Conservation (phyloP, 2,797 vertebrate species). For the Oophaga sylvatica region DNA sequence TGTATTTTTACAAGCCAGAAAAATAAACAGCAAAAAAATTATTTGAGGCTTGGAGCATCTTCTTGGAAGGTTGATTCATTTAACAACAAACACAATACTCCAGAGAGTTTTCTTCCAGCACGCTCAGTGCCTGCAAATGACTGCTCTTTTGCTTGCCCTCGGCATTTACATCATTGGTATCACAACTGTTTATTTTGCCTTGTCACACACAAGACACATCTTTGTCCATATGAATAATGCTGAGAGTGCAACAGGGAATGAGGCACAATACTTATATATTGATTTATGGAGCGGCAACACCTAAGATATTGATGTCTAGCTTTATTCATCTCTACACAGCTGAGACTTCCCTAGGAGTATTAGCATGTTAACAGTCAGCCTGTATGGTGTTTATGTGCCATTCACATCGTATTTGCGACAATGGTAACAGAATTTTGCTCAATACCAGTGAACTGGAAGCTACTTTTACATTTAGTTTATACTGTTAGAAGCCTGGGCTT, state of each 20-base stretch:
- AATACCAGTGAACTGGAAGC: background rate
- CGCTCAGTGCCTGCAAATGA: conserved; percentile 29
- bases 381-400: background rate
- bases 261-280: conserved; percentile 37
- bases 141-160: conserved; percentile 1
- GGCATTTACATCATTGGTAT: conserved; percentile 31
- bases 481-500: background rate
- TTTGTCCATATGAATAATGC: conserved; percentile 39
- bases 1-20: no score
- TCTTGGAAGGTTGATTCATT: background rate
- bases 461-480: background rate
- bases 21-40: no score
- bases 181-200: conserved; percentile 37
- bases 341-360: background rate
- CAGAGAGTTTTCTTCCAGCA: background rate
- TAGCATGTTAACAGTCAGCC: background rate
- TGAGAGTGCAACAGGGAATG: conserved; percentile 36
- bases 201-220: conserved; percentile 26
- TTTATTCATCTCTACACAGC: conserved; percentile 17
- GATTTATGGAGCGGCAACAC: conserved; percentile 36
- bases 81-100: background rate
- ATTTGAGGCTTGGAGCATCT: background rate
- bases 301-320: conserved; percentile 16
- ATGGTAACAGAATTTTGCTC: background rate
- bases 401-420: background rate